Evolutionary conservation across 2,888 invertebrate genomes (phyloP), one percentile per base, ranked within the genome.

Genomic region (Cosmia trapezina): DNA sequence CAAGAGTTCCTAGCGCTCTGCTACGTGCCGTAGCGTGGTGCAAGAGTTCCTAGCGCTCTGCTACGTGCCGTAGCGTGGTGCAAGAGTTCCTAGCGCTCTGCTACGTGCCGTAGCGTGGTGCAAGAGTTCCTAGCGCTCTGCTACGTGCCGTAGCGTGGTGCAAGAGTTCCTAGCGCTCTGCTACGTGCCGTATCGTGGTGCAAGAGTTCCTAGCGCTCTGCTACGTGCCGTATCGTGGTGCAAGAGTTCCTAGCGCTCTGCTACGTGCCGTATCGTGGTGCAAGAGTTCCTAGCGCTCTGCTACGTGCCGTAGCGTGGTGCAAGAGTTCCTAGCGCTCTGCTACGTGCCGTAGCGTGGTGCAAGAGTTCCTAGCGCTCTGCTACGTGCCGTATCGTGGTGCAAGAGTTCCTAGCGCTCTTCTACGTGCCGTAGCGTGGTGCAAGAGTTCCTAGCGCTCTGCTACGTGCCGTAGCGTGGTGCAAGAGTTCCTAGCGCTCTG

Each of bases 261-360:
- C 28, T 28, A 28, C 28, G 28, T 3, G 28, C 28, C 28, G 37
- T 4, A 37, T 2, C 37, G 37, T 6, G 37, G 5, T 37, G 37
- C 37, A 37, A 37, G 4, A 37, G 37, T 37, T 51, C 17, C 70
- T 74, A 69, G 45, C 60, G 33, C n/a, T 8, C 11, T 7, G 60
- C 73, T 60, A 60, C 59, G 57, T 37, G 19, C 7, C 56, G n/a
- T 70, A 57, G 8, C 43, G 33, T 47, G 53, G 56, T 51, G 43
- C 49, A 28, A 28, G 17, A 7, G 19, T 59, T 49, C 19, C 66
- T 73, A 65, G 59, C 63, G 43, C 19, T 7, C 8, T 7, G 62
- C 78, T 70, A 62, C 62, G 51, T 33, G 14, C 4, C 61, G 28
- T 68, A 68, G 8, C 43, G 33, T 53, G 59, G 49, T 51, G 43